These are phyloP conservation scores for Hassar affinis DNA, from an alignment of 2,113 vertebrate species.

Conservation along the genomic window DNA sequence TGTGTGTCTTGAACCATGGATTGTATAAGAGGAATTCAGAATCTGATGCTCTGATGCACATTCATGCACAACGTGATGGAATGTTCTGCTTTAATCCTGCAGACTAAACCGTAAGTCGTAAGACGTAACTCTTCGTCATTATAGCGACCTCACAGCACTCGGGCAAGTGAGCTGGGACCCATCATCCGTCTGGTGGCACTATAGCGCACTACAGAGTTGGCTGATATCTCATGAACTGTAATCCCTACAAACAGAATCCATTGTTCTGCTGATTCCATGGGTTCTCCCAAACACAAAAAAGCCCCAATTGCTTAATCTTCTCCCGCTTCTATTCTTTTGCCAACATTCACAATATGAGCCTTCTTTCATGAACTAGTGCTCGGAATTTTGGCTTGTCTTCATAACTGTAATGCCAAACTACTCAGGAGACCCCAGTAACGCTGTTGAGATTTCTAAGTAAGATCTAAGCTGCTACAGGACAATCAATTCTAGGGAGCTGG, in stretches of 20 bases:
- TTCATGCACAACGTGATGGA: background rate
- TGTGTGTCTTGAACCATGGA: background rate
- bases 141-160: background rate
- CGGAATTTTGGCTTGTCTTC: background rate
- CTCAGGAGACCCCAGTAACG: too few relatives aligned
- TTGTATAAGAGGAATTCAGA: slow-evolving; percentile 14
- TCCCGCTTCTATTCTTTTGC: background rate
- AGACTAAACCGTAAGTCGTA: background rate
- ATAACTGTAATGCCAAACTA: background rate
- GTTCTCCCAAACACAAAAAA: background rate
- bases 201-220: background rate
- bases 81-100: background rate
- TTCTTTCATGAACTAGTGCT: background rate
- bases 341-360: background rate
- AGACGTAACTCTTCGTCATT: background rate
- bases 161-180: background rate
- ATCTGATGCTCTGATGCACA: too few relatives aligned
- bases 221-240: background rate
- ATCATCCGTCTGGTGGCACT: background rate
- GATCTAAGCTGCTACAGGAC: background rate
- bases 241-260: background rate
- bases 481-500: background rate
- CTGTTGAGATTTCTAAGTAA: background rate
- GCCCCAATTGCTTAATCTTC: background rate
- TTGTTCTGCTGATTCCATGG: background rate